phyloP scores from a whole-genome alignment of 2,888 invertebrate species.

The Callinectes sapidus region DNA sequence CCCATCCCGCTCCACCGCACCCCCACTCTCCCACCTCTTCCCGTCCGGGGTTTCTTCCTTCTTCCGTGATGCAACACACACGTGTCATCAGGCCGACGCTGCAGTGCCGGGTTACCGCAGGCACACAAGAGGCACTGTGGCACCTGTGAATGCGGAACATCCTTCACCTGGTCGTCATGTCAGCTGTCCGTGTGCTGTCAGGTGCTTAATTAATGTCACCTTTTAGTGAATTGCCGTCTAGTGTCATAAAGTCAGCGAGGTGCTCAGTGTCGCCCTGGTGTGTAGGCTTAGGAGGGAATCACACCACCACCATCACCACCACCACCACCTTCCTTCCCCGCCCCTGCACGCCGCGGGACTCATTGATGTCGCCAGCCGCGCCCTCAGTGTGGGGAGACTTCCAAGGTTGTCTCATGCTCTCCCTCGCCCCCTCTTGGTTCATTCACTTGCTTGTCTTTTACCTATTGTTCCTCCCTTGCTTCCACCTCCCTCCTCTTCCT shows the following conservation, averaged over 20 bases:
- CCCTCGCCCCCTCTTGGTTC: not conserved
- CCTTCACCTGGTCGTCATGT: not conserved
- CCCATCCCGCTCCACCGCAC: not conserved
- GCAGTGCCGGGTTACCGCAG: not conserved
- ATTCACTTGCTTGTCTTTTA: not conserved
- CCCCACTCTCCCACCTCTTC: not conserved
- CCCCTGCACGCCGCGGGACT: not conserved
- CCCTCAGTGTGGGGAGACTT: not conserved
- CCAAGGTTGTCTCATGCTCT: not conserved
- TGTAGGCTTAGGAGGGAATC: not conserved
- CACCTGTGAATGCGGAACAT: not conserved
- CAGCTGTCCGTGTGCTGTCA: not conserved
- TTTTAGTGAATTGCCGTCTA: not conserved
- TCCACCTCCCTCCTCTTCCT: not conserved
- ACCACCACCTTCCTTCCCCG: not conserved
- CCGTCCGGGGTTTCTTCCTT: not conserved
- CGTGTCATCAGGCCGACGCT: slow-evolving; percentile 12
- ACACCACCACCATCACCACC: not conserved
- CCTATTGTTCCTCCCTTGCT: not conserved
- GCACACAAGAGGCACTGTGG: not conserved
- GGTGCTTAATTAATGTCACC: not conserved
- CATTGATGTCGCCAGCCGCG: not conserved
- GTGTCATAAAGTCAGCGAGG: not conserved
- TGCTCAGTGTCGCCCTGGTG: not conserved
- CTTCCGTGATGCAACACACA: not conserved